Evolutionary conservation across 1,140 invertebrate species (phyloP).

Genomic region (Hypsibius dujardini): DNA sequence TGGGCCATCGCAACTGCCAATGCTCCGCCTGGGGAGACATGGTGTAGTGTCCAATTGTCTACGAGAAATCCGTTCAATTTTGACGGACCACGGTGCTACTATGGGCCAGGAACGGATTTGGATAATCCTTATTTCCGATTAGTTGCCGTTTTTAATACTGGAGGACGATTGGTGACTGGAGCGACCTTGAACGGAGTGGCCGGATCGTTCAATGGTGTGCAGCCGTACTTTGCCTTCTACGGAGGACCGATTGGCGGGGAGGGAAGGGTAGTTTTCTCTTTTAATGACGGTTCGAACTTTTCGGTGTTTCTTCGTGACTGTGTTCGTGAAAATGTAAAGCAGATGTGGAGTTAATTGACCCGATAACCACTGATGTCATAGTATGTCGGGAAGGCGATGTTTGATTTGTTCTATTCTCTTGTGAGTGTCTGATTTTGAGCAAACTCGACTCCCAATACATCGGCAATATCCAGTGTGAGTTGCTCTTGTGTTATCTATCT

Average conservation of each 20-base stretch:
- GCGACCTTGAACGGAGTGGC: neutral
- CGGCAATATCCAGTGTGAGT: too few relatives aligned
- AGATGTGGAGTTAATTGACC: neutral
- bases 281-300: slow-evolving; percentile 6
- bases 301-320: neutral
- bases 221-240: slow-evolving; percentile 9
- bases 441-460: too few relatives aligned
- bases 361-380: too few relatives aligned
- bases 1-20: neutral
- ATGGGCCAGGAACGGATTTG: neutral
- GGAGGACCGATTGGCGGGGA: neutral
- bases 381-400: too few relatives aligned
- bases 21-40: neutral
- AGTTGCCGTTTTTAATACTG: neutral
- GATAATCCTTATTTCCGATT: neutral
- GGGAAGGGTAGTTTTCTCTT: neutral
- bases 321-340: neutral
- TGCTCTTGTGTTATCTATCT: too few relatives aligned
- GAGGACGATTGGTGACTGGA: neutral
- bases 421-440: too few relatives aligned
- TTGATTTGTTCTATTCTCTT: too few relatives aligned
- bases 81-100: slow-evolving; percentile 3
- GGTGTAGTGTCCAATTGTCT: neutral
- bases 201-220: neutral
- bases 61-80: neutral